These are phyloP conservation scores for Thryonomys swinderianus DNA, from an alignment of 2,113 vertebrate genomes.

Conservation along the genomic window DNA sequence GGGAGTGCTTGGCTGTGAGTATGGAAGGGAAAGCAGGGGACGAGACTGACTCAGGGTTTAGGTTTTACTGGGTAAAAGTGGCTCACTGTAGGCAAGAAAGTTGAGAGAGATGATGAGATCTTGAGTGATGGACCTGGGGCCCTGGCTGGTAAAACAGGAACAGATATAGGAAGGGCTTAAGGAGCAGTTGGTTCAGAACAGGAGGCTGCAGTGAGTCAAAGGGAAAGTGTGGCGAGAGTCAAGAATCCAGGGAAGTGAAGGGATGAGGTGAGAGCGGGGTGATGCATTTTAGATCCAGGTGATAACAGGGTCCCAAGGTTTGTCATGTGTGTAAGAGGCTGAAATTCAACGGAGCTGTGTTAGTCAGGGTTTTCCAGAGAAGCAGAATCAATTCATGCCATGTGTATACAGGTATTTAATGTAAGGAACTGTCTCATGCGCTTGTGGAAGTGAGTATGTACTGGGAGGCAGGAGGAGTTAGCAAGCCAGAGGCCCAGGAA, in stretches of 20 bases:
- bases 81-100: not conserved
- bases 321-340: not conserved
- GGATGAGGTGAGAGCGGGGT: slow-evolving; percentile 1
- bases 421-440: not conserved
- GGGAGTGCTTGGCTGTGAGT: not conserved
- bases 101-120: not conserved
- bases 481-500: not conserved
- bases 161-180: not conserved
- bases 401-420: not conserved
- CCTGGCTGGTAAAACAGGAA: not conserved
- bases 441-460: not conserved
- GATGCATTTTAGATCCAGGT: not conserved
- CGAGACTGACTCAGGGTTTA: not conserved
- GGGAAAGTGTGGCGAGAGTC: not conserved
- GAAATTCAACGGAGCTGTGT: not conserved
- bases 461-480: not conserved
- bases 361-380: not conserved
- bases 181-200: not conserved
- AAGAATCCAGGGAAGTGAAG: not conserved
- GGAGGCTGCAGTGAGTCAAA: slow-evolving; percentile 10
- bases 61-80: not conserved
- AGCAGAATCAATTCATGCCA: not conserved
- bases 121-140: not conserved
- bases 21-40: not conserved
- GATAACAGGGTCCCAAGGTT: not conserved